Conservation (phyloP, 2,113 vertebrate species). For the Conger conger region DNA sequence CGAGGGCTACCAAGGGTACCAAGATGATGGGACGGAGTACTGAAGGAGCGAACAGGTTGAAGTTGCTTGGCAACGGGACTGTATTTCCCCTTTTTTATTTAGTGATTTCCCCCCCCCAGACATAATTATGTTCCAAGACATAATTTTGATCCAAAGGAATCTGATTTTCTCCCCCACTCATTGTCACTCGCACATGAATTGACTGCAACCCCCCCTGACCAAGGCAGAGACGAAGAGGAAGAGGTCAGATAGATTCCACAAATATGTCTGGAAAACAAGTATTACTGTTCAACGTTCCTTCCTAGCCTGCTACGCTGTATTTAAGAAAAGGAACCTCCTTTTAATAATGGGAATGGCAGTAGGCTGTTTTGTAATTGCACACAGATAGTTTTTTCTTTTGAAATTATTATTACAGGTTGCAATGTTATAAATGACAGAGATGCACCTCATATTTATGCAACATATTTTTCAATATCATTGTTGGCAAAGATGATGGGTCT, state of each 20-base stretch:
- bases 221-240: not conserved
- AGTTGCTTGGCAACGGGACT: conserved; percentile 4
- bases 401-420: not conserved
- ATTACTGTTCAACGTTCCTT: not conserved
- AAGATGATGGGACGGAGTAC: conserved; percentile 64
- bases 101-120: not conserved
- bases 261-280: not conserved
- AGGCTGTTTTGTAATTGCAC: not conserved
- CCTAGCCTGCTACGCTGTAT: not conserved
- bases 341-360: not conserved
- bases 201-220: not conserved
- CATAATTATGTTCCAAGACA: not conserved
- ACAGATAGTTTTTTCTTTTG: not conserved
- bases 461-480: not conserved
- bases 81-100: conserved; percentile 1
- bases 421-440: not conserved
- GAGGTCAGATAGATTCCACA: not conserved
- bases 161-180: not conserved
- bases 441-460: conserved; percentile 1
- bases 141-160: conserved; percentile 3
- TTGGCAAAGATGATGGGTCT: not conserved
- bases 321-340: not conserved
- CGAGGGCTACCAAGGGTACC: conserved; percentile 72
- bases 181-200: conserved; percentile 1
- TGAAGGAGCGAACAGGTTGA: conserved; percentile 48